Conservation (phyloP, 2,888 invertebrate species). For the Leucozona laternaria region DNA sequence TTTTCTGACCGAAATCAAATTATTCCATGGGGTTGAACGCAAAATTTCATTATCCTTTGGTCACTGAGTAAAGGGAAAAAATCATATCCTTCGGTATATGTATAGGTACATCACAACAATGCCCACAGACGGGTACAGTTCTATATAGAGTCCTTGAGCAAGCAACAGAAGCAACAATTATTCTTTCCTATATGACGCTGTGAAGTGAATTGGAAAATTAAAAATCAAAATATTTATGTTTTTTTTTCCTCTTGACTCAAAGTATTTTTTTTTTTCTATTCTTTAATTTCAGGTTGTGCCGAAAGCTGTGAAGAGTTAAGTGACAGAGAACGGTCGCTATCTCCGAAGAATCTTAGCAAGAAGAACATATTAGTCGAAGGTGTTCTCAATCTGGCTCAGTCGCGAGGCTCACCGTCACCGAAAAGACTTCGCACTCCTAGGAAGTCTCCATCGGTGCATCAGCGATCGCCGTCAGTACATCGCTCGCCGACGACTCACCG, state of each 20-base stretch:
- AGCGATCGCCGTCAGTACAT: slow-evolving; percentile 35
- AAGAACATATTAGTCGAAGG: slow-evolving; percentile 77
- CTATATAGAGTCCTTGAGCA: slow-evolving; percentile 8
- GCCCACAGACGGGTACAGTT: slow-evolving; percentile 36
- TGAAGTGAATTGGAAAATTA: slow-evolving; percentile 83
- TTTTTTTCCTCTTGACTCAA: slow-evolving; percentile 66
- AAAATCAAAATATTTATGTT: slow-evolving; percentile 79
- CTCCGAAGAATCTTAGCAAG: slow-evolving; percentile 79
- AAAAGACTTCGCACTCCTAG: slow-evolving; percentile 73
- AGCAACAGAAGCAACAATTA: slow-evolving; percentile 51
- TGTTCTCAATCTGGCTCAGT: slow-evolving; percentile 80
- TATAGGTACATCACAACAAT: slow-evolving; percentile 28
- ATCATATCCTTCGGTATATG: not conserved
- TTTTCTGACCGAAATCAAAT: slow-evolving; percentile 78
- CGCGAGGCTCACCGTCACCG: slow-evolving; percentile 73
- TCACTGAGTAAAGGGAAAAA: slow-evolving; percentile 59
- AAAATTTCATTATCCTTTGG: slow-evolving; percentile 76
- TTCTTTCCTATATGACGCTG: slow-evolving; percentile 52
- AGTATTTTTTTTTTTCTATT: slow-evolving; percentile 23
- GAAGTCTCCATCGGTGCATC: slow-evolving; percentile 54
- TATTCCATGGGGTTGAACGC: slow-evolving; percentile 77
- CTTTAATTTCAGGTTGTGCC: slow-evolving; percentile 79
- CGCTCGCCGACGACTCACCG: slow-evolving; percentile 30
- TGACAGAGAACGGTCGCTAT: slow-evolving; percentile 69
- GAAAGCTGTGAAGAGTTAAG: slow-evolving; percentile 77